Base-by-base conservation (phyloP, 2,113 vertebrate species). In the Pelodiscus sinensis region DNA sequence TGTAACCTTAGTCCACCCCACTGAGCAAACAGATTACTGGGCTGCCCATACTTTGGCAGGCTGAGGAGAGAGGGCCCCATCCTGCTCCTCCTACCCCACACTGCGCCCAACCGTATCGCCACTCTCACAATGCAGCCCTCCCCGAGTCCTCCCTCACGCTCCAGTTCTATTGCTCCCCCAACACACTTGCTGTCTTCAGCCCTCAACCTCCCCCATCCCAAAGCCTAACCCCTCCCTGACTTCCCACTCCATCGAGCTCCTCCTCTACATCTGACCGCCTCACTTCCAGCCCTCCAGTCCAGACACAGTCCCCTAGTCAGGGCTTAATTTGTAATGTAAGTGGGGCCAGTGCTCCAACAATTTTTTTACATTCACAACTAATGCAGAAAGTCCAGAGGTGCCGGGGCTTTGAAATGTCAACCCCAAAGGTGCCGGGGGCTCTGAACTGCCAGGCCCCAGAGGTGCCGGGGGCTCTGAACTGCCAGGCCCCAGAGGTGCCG, bases 341-440 rank as follows among this genome's bases (percentile, higher is more conserved):
- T 25, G 57, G 0, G 57, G 57, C 24, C 24, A 5, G 57, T 9
- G 24, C 57, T 25, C 57, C 24, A 58, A 24, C 24, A 58, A 58
- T 58, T 58, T 25, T 57, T 58, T 58, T 58, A 44, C 5, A 44
- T 44, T 44, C 44, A 5, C 7, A 44, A 44, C 44, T 44, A 44
- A 44, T 44, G 44, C 57, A 58, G 57, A 22, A 58, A 25, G 9
- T 11, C 57, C 57, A 58, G 57, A 58, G 24, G 57, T 9, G 9
- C 22, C 22, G 54, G 54, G 54, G 54, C 54, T 11, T 12, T 15
- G 54, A 54, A 54, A 11, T 15, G 54, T 15, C 54, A 2, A 5
- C 15, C 19, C 50, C 27, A 88, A 0, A 0, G 56, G 65, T 65
- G 9, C 1, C 0, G 0, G 87, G 31, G 78, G 38, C 56, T 24